A percentile compares a stretch with the other conserved stretches of the same genome.
These are phyloP conservation scores for Fragum fragum DNA, from an alignment of 2,888 invertebrate species.

Conservation along the genomic window DNA sequence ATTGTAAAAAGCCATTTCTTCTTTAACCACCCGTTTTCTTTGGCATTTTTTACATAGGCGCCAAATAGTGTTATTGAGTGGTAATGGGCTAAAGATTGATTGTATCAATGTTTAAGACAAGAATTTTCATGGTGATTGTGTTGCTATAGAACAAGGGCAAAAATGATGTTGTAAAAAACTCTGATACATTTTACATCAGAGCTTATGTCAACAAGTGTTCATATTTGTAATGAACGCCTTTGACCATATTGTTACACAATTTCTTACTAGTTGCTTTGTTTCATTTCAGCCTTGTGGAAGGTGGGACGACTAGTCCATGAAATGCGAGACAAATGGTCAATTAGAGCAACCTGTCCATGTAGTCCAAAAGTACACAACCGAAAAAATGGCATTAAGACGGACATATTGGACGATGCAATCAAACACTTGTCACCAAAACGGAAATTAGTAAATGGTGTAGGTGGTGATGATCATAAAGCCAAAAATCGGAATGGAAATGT, in stretches of 20 bases:
- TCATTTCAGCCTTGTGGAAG: slow-evolving; percentile 85
- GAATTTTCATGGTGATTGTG: no score
- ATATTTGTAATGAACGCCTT: no score
- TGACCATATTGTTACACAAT: no score
- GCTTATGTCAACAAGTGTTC: no score
- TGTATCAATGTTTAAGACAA: no score
- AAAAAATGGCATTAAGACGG: slow-evolving; percentile 84
- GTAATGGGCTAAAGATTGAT: slow-evolving; percentile 13
- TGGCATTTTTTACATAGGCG: neutral
- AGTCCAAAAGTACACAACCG: slow-evolving; percentile 72
- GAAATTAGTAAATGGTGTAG: slow-evolving; percentile 84
- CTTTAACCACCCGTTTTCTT: neutral
- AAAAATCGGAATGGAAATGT: slow-evolving; percentile 71
- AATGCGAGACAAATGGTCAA: slow-evolving; percentile 92
- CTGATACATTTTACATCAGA: no score
- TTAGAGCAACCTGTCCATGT: slow-evolving; percentile 93
- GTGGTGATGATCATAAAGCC: slow-evolving; percentile 75
- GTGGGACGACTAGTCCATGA: slow-evolving; percentile 91
- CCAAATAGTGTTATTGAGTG: neutral
- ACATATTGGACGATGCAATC: slow-evolving; percentile 79
- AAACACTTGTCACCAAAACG: slow-evolving; percentile 77
- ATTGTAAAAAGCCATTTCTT: neutral
- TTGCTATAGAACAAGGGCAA: no score
- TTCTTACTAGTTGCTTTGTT: no score
- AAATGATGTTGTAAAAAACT: no score